Evolutionary conservation across 2,113 vertebrate genomes (phyloP).

Genomic region (Cyanocitta stelleri): DNA sequence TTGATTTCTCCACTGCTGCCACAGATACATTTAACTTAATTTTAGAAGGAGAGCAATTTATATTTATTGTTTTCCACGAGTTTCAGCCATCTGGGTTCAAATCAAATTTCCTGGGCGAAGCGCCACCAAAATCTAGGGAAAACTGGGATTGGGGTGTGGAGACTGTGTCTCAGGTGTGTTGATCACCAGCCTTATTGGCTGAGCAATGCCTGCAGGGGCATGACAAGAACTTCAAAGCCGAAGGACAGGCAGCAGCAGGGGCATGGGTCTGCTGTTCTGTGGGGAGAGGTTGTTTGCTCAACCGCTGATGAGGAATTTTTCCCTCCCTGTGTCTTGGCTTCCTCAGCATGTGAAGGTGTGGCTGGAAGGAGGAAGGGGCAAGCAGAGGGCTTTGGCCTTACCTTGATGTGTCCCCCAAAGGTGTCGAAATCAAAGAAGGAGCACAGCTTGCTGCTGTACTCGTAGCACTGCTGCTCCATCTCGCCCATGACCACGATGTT

Average conservation of each 20-base stretch:
- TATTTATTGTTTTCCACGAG: not conserved
- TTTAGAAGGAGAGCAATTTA: not conserved
- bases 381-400: constrained; percentile 33
- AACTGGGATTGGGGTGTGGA: not conserved
- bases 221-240: not conserved
- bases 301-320: not conserved
- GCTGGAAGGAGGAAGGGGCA: not conserved
- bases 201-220: not conserved
- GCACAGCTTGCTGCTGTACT: constrained; percentile 82
- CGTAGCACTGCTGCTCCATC: constrained; percentile 82
- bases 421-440: constrained; percentile 93
- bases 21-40: not conserved
- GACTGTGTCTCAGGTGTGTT: not conserved
- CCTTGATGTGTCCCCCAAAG: constrained; percentile 96
- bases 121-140: not conserved
- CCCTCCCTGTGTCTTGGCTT: not conserved
- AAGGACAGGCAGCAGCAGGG: not conserved
- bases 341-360: not conserved
- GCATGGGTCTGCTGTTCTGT: not conserved
- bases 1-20: not conserved
- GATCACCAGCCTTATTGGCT: not conserved
- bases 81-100: not conserved
- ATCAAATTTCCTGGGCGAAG: not conserved
- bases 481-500: constrained; percentile 85
- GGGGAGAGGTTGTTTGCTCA: not conserved